Evolutionary conservation across 2,113 vertebrate species (phyloP), one percentile per base, ranked within the genome.

Genomic region (Parus major): DNA sequence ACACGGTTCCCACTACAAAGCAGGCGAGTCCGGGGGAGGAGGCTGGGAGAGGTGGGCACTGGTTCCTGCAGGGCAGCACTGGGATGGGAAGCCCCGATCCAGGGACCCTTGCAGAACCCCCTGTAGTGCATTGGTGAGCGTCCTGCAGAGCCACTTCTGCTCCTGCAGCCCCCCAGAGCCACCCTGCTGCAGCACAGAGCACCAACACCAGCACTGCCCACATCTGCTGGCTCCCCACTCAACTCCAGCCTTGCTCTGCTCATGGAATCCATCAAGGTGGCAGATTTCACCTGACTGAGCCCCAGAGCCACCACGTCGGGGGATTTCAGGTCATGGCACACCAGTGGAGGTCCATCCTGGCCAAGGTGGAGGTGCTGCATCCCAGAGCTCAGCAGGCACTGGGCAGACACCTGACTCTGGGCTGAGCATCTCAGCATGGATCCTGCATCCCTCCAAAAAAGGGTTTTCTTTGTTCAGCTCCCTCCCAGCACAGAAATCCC

Each of bases 101-200:
- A 11, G 1, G 3, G 60, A 16, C 3, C 80, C 78, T 8, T 1
- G 4, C n/a, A 61, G 50, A 61, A 3, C 27, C 64, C 73, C 18
- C 23, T 0, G 2, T 0, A 1, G 1, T 0, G 1, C 10, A 1
- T 10, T 2, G 25, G 23, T 2, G 21, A 77, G 18, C 0, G 7
- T 14, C 31, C 44, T 47, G 71, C 53, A 29, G 10, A 11, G 1
- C 27, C 46, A 39, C 41, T 2, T 44, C 24, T 2, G 10, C 28
- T 46, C 79, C 11, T 7, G 11, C 50, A 57, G 57, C 41, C 71
- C 78, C 55, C 57, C 42, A 18, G 31, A 35, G 50, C 73, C 69
- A 23, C 64, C 5, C 1, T 0, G 2, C 2, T 1, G 44, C 47
- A 55, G 36, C 5, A 65, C 10, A 29, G 35, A 92, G 46, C 80